Base-by-base conservation (phyloP, 2,113 vertebrate genomes). In the Zapus hudsonius region DNA sequence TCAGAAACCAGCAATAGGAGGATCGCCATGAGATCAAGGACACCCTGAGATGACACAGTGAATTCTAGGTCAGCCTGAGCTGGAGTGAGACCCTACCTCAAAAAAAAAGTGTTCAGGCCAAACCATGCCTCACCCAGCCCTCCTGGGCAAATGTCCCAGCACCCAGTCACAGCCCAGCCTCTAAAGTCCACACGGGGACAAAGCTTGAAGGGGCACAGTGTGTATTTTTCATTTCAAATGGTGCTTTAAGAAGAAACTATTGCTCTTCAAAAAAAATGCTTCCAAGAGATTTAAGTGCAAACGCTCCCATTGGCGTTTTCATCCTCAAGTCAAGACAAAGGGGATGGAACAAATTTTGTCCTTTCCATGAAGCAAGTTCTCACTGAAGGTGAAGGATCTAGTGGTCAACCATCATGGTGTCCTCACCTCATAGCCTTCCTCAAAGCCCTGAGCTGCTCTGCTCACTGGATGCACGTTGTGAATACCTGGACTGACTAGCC, bases 321-420 rank as follows among this genome's bases (percentile, higher is more conserved):
- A 90, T 89, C 96, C 88, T 97, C 42, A n/a, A 91, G 92, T 89
- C 92, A 92, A 95, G 91, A 95, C 47, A 22, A 85, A 94, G 93
- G 61, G 55, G 31, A 66, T 76, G n/a, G 52, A 36, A 69, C 83
- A 88, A 95, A 95, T 84, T 76, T 93, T 94, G 97, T 96, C 89
- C 95, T 94, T 94, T 96, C 93, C 84, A 33, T 38, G 72, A 93
- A 94, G 93, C 94, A 95, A 86, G 79, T 81, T 94, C 96, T 91
- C 81, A 66, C 72, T n/a, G n/a, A 95, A 84, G 93, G 95, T 96
- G 90, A 96, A 61, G 12, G 81, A 95, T 89, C 76, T 84, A 44
- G 40, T 76, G 52, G 72, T 79, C 40, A 59, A 92, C 96, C 92
- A 96, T 66, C 57, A 33, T 63, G 70, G 96, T 33, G 2, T 36